phyloP scores from a whole-genome alignment of 92 coral and sea anemone species.

The Desmophyllum pertusum region DNA sequence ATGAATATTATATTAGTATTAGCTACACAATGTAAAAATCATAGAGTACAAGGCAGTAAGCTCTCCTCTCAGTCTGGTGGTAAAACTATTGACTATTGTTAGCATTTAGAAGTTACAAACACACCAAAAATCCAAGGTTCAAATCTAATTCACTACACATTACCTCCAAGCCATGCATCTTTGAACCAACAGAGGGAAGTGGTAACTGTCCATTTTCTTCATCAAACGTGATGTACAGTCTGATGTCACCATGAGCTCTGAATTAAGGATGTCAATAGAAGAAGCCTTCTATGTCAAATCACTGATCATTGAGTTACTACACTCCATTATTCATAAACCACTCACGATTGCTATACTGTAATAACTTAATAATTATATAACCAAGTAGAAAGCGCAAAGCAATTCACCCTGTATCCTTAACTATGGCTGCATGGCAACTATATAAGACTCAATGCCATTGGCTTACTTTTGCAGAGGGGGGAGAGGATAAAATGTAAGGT shows the following conservation, averaged over 20 bases:
- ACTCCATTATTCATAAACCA: not conserved
- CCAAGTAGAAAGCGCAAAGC: no score
- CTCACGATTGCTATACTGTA: not conserved
- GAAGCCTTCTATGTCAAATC: not conserved
- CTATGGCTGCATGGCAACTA: not conserved
- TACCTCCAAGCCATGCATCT: constrained; percentile 89
- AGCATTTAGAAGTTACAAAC: not conserved
- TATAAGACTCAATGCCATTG: not conserved
- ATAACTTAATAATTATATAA: no score
- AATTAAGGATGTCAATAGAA: constrained; percentile 50
- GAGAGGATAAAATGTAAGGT: not conserved
- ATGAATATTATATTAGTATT: no score
- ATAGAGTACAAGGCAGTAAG: not conserved
- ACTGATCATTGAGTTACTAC: not conserved
- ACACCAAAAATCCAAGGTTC: not conserved
- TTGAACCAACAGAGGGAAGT: constrained; percentile 29
- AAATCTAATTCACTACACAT: not conserved
- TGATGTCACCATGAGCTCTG: constrained; percentile 68
- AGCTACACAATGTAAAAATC: no score
- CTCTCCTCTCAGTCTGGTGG: not conserved
- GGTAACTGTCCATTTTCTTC: constrained; percentile 71
- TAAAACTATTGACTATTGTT: no score
- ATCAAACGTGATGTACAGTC: constrained; percentile 78
- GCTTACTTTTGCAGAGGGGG: not conserved
- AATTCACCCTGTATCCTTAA: not conserved